phyloP scores from a whole-genome alignment of 2,113 vertebrate genomes.

The Rhinogobius similis region DNA sequence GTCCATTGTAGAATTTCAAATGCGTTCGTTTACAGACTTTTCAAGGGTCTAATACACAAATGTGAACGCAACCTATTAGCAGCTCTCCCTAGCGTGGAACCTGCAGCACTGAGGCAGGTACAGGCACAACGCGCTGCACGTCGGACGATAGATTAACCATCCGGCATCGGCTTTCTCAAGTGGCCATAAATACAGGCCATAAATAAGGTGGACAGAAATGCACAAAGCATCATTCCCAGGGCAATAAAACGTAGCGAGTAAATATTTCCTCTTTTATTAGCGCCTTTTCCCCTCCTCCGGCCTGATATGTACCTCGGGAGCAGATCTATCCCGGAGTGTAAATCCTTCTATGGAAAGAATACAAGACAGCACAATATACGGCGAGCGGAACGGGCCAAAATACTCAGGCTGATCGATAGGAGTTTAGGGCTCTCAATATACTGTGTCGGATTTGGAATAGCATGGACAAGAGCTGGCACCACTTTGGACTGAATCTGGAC shows the following conservation, averaged over 20 bases:
- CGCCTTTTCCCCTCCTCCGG: constrained; percentile 17
- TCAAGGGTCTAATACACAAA: not conserved
- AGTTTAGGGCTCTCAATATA: constrained; percentile 81
- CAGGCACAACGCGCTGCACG: constrained; percentile 16
- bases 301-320: constrained; percentile 3
- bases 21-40: too few relatives aligned
- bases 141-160: constrained; percentile 16
- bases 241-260: constrained; percentile 6
- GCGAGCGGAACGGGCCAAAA: constrained; percentile 56
- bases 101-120: constrained; percentile 39
- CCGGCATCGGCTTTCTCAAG: constrained; percentile 16
- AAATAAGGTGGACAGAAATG: constrained; percentile 31
- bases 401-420: constrained; percentile 31
- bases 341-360: constrained; percentile 21
- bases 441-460: constrained; percentile 74
- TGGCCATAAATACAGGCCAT: constrained; percentile 30
- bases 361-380: constrained; percentile 23
- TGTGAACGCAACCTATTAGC: not conserved
- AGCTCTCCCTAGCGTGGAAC: constrained; percentile 28
- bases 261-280: constrained; percentile 23
- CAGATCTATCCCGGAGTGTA: constrained; percentile 15
- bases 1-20: too few relatives aligned
- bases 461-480: constrained; percentile 83
- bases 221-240: constrained; percentile 12
- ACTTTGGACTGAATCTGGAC: constrained; percentile 76